Percentiles rank a stretch among this genome's conserved stretches.
Conservation (phyloP, 2,113 vertebrate species). For the Tachycineta bicolor region DNA sequence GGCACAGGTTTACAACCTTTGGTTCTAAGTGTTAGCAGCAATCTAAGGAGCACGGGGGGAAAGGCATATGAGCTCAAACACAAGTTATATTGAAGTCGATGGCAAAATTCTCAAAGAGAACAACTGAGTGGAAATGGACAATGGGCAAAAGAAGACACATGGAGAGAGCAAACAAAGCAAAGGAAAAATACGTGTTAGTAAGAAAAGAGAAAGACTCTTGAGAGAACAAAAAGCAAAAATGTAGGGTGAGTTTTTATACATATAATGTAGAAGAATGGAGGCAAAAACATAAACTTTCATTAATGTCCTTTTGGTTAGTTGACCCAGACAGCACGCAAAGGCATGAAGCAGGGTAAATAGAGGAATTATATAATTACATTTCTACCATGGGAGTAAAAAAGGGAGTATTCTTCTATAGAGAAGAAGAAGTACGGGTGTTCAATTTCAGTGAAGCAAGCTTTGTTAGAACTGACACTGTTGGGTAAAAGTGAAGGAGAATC, state of each 20-base stretch:
- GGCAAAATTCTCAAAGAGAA: not conserved
- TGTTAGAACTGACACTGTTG: not conserved
- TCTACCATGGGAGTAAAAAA: not conserved
- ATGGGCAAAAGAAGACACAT: conserved; percentile 10
- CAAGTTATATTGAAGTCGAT: not conserved
- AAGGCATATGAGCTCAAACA: not conserved
- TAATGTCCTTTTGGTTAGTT: not conserved
- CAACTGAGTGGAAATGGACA: not conserved
- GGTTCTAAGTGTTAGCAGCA: not conserved
- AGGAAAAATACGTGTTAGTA: not conserved
- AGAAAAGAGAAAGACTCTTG: not conserved
- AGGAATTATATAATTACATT: not conserved
- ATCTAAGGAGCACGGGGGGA: not conserved
- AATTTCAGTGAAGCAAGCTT: not conserved
- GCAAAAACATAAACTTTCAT: not conserved
- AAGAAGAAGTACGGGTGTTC: not conserved
- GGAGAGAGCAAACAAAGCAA: not conserved
- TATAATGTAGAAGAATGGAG: not conserved
- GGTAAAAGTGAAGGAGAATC: not conserved
- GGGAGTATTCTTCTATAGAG: not conserved
- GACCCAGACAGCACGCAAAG: not conserved
- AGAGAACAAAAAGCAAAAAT: not conserved
- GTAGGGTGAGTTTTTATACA: not conserved
- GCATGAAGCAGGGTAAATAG: not conserved
- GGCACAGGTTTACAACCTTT: not conserved